phyloP scores from a whole-genome alignment of 2,888 invertebrate species.

The Portevinia maculata region DNA sequence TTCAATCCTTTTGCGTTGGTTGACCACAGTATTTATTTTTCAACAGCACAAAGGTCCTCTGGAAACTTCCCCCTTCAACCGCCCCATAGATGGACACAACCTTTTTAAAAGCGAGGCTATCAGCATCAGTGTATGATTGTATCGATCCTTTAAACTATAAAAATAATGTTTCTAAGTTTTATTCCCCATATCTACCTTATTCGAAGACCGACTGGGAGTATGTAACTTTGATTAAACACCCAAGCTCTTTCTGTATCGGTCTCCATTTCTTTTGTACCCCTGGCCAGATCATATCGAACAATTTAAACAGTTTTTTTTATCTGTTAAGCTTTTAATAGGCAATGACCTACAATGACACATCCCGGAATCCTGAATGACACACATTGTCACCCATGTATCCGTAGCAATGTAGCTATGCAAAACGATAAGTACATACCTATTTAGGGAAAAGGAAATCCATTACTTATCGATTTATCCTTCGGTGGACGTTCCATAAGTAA shows the following conservation, averaged over 20 bases:
- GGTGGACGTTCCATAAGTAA: constrained; percentile 32
- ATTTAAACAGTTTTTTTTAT: not conserved
- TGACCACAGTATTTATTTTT: constrained; percentile 58
- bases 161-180: not conserved
- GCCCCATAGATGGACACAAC: not conserved
- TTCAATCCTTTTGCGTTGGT: constrained; percentile 54
- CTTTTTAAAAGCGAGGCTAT: not conserved
- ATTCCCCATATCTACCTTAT: not conserved
- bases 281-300: not conserved
- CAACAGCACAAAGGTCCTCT: constrained; percentile 45
- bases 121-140: constrained; percentile 22
- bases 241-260: not conserved
- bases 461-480: constrained; percentile 65
- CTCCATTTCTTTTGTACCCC: not conserved
- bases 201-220: not conserved
- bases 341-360: not conserved
- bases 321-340: not conserved
- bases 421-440: constrained; percentile 12
- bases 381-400: not conserved
- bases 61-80: not conserved
- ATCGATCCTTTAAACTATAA: constrained; percentile 6
- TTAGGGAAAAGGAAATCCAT: constrained; percentile 61
- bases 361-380: too few relatives aligned
- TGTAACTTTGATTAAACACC: not conserved
- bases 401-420: not conserved